Base-by-base conservation (phyloP, 2,113 vertebrate genomes). In the Oncorhynchus tshawytscha region DNA sequence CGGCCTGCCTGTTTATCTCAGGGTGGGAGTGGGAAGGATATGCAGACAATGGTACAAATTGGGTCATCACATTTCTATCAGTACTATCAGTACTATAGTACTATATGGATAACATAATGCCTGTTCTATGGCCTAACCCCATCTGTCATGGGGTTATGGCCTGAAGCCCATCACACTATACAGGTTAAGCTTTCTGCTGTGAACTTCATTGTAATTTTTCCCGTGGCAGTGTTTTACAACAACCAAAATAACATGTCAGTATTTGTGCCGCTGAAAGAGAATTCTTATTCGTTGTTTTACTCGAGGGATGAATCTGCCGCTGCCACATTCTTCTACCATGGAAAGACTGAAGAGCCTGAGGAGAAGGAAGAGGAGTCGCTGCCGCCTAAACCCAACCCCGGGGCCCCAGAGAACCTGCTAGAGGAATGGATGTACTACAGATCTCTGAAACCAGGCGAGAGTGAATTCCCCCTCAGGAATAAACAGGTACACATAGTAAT, bases 401-500 rank as follows among this genome's bases (percentile, higher is more conserved):
- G 0, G 69, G 39, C n/a, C 51, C 77, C 75, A 0, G 79, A 90
- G 16, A 69, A 31, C 49, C 2, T 92, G 54, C 85, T 94, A 7
- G 92, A 86, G 79, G 89, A 95, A 71, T 99, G 98, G 98, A 90
- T 98, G 72, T 98, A 96, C 84, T 92, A 96, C 84, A 93, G 91
- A 84, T 51, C 62, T 5, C 79, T 94, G 13, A 92, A 90, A 84
- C 82, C 66, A 1, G 91, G 91, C 5, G 95, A 96, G 82, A 85
- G 87, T 0, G 95, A 96, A 68, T 91, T 87, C 22, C 73, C 81
- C 20, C 70, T 95, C 66, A 92, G 97, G 69, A 95, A 95, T 51
- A 82, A 90, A 73, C 98, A 99, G 95, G 98, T 98, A 89, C 18
- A 54, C 51, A 54, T 54, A 18, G 51, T 16, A n/a, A 22, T 62